A percentile compares a stretch with the other conserved stretches of the same genome.
phyloP scores from a whole-genome alignment of 2,113 vertebrate species.

The Hemicordylus capensis region DNA sequence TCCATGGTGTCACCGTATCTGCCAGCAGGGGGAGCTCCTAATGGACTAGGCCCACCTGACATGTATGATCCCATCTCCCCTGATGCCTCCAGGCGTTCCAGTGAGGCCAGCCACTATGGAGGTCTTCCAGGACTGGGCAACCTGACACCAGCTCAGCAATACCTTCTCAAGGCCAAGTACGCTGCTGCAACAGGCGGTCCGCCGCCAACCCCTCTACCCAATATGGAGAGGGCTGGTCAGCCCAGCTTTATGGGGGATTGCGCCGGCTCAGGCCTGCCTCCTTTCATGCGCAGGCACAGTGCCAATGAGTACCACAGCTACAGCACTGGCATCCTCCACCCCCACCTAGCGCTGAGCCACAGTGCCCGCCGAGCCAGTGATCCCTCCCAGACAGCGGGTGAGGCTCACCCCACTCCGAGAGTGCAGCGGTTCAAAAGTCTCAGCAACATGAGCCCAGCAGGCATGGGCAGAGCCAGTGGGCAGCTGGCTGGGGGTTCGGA shows the following conservation, averaged over 20 bases:
- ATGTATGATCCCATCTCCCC: constrained; percentile 78
- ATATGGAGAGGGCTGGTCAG: constrained; percentile 74
- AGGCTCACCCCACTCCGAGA: constrained; percentile 77
- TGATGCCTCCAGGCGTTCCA: constrained; percentile 73
- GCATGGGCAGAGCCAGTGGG: constrained; percentile 70
- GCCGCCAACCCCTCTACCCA: constrained; percentile 85
- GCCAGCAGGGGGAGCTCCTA: constrained; percentile 68
- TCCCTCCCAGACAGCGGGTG: constrained; percentile 78
- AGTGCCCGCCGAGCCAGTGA: constrained; percentile 87
- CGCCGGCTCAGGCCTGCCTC: constrained; percentile 67
- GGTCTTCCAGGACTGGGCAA: constrained; percentile 81
- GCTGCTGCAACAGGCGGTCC: constrained; percentile 88
- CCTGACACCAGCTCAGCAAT: constrained; percentile 90
- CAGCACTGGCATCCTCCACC: constrained; percentile 76
- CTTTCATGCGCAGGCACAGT: constrained; percentile 80
- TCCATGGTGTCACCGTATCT: constrained; percentile 88
- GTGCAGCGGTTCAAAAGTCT: constrained; percentile 90
- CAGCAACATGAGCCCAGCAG: constrained; percentile 76
- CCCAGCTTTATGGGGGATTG: constrained; percentile 69
- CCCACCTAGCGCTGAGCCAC: constrained; percentile 77
- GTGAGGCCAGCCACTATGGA: constrained; percentile 63
- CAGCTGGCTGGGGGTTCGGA: constrained; percentile 80
- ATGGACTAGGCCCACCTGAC: constrained; percentile 54
- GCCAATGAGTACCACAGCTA: constrained; percentile 81
- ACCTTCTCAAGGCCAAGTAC: constrained; percentile 91